Conservation (phyloP, 2,888 invertebrate genomes). For the Tricholauxania praeusta region DNA sequence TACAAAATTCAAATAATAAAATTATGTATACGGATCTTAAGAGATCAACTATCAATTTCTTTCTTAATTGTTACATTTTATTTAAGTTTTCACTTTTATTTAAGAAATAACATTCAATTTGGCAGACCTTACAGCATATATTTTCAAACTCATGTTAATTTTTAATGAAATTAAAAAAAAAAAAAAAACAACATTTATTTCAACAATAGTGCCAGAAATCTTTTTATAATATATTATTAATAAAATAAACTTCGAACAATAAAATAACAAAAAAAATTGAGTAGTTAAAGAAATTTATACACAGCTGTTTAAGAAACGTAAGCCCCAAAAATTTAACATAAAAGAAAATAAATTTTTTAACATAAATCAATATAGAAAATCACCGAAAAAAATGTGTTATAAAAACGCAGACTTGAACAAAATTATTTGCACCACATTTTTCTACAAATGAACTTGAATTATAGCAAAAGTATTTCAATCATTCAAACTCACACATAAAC, state of each 20-base stretch:
- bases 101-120: conserved; percentile 48
- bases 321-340: conserved; percentile 20
- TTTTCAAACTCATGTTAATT: conserved; percentile 36
- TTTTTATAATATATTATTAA: conserved; percentile 55
- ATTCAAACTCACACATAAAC: conserved; percentile 22
- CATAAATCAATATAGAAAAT: conserved; percentile 21
- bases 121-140: conserved; percentile 38
- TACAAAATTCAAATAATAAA: conserved; percentile 24
- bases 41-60: conserved; percentile 22
- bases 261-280: conserved; percentile 38
- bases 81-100: conserved; percentile 40
- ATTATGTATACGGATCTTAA: conserved; percentile 31
- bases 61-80: conserved; percentile 23
- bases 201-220: conserved; percentile 69
- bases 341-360: conserved; percentile 35
- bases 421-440: conserved; percentile 37
- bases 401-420: conserved; percentile 15
- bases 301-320: conserved; percentile 29
- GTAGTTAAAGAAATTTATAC: conserved; percentile 46
- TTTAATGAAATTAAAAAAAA: conserved; percentile 44
- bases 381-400: neutral
- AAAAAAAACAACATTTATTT: conserved; percentile 52
- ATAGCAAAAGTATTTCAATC: conserved; percentile 34
- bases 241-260: conserved; percentile 36
- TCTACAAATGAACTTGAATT: neutral